Evolutionary conservation across 2,888 invertebrate genomes (phyloP).

Genomic region (Euplexia lucipara): DNA sequence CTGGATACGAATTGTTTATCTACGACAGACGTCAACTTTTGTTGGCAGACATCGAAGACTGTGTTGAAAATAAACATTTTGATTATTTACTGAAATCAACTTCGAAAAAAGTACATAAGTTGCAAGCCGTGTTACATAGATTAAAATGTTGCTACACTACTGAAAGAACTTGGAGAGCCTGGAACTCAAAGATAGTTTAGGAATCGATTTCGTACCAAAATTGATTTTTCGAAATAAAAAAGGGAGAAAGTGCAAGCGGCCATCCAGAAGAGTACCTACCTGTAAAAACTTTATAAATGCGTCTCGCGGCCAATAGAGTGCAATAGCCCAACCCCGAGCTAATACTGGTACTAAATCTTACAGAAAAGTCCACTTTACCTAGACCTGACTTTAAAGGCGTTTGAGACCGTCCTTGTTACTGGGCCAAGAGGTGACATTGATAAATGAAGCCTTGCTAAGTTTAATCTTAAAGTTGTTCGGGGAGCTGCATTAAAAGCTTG

Average conservation of each 20-base stretch:
- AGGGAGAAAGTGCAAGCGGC: not conserved
- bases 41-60: conserved; percentile 5
- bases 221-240: not conserved
- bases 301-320: too few relatives aligned
- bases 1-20: conserved; percentile 7
- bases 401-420: conserved; percentile 38
- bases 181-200: not conserved
- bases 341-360: conserved; percentile 1
- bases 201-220: conserved; percentile 1
- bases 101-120: not conserved
- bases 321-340: not conserved
- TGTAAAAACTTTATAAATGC: too few relatives aligned
- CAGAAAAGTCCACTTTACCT: conserved; percentile 14
- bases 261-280: not conserved
- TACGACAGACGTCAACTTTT: not conserved
- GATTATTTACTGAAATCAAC: not conserved
- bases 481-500: conserved; percentile 28
- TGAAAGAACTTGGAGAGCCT: not conserved
- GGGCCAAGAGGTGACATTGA: conserved; percentile 47
- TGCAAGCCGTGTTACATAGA: not conserved
- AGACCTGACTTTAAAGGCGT: conserved; percentile 26
- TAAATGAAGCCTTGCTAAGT: conserved; percentile 46
- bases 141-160: not conserved
- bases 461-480: conserved; percentile 47
- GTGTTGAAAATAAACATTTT: not conserved